These are phyloP conservation scores for Sphenopsis melanotis DNA, from an alignment of 2,797 vertebrate genomes.

Conservation along the genomic window DNA sequence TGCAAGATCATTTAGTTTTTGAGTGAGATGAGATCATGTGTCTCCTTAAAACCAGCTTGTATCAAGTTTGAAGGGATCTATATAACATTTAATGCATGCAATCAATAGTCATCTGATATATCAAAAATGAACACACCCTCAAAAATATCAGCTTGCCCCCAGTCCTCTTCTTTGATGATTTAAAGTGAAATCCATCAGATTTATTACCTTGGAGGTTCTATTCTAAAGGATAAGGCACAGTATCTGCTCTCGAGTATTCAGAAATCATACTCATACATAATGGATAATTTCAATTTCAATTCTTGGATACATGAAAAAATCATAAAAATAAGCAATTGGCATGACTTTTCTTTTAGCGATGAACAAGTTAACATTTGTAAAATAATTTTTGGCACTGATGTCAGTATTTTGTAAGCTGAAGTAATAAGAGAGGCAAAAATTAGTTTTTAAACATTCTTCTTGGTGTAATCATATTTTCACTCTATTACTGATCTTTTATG, in stretches of 20 bases:
- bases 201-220: not conserved
- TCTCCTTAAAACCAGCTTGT: slow-evolving; percentile 7
- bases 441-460: not conserved
- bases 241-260: not conserved
- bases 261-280: not conserved
- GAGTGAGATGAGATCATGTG: not conserved
- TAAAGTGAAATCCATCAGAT: not conserved
- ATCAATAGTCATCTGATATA: not conserved
- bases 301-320: not conserved
- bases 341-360: not conserved
- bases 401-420: not conserved
- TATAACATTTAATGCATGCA: not conserved
- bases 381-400: not conserved
- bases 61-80: not conserved
- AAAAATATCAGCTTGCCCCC: not conserved
- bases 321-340: not conserved
- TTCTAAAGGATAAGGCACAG: not conserved
- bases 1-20: not conserved
- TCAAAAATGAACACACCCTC: not conserved
- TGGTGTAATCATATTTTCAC: not conserved
- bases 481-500: not conserved
- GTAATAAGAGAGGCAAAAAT: not conserved
- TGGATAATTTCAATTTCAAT: not conserved
- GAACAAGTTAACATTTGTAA: not conserved
- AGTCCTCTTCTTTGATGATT: not conserved